phyloP scores from a whole-genome alignment of 2,888 invertebrate species.

The Nephrocerus scutellatus region DNA sequence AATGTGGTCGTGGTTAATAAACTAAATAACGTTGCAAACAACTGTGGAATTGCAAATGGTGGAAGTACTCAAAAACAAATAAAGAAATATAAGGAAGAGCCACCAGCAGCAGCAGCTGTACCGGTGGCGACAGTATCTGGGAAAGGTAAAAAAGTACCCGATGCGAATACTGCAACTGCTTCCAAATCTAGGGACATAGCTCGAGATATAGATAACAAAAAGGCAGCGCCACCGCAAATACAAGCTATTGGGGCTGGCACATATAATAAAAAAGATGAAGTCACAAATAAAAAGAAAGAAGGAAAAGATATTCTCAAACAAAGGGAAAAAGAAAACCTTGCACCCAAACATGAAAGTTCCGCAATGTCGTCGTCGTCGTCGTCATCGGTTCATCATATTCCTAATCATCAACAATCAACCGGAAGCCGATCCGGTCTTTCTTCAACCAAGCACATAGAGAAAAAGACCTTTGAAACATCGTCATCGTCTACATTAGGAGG shows the following conservation, averaged over 20 bases:
- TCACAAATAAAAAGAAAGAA: slow-evolving; percentile 21
- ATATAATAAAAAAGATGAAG: too few species aligned
- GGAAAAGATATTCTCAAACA: slow-evolving; percentile 34
- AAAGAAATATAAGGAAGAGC: slow-evolving; percentile 17
- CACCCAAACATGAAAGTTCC: slow-evolving; percentile 32
- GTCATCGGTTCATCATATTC: too few species aligned
- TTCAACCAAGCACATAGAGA: slow-evolving; percentile 17
- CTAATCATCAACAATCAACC: too few species aligned
- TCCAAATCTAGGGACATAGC: too few species aligned
- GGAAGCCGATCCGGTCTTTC: not conserved
- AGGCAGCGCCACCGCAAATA: too few species aligned
- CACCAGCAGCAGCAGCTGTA: slow-evolving; percentile 4
- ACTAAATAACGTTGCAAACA: too few species aligned
- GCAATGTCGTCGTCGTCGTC: too few species aligned
- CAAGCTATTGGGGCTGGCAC: too few species aligned
- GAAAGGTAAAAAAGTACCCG: not conserved
- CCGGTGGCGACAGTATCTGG: not conserved
- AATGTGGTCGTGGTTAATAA: too few species aligned
- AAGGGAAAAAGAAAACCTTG: slow-evolving; percentile 46
- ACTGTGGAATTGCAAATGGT: too few species aligned
- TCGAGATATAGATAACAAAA: too few species aligned
- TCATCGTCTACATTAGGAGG: slow-evolving; percentile 3
- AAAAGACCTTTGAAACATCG: slow-evolving; percentile 9
- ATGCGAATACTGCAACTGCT: slow-evolving; percentile 1
- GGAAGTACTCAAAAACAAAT: slow-evolving; percentile 1